These are phyloP conservation scores for Nasua narica DNA, from an alignment of 2,797 vertebrate genomes.

Conservation along the genomic window DNA sequence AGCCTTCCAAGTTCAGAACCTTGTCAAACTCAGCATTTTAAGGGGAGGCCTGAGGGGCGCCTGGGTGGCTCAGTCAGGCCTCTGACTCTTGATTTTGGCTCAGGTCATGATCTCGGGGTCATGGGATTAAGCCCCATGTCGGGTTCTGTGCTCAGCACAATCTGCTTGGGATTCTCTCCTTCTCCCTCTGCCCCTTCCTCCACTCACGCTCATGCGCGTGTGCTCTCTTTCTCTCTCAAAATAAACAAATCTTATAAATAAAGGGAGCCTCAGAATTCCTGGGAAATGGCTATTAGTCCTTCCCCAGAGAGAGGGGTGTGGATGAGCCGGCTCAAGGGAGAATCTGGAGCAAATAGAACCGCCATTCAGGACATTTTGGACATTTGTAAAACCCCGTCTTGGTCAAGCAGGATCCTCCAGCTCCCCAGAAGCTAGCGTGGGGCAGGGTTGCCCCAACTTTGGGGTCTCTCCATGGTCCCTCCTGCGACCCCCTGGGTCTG, in stretches of 20 bases:
- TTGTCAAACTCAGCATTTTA: background rate
- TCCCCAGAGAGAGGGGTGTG: accelerated
- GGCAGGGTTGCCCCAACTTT: background rate
- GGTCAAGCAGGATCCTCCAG: background rate
- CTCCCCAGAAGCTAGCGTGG: accelerated
- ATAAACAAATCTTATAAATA: background rate
- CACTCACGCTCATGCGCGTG: background rate
- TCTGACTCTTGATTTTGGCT: background rate
- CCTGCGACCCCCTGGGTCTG: background rate
- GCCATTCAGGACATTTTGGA: accelerated
- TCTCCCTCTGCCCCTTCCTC: background rate
- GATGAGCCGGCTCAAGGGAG: background rate
- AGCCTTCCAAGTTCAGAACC: background rate
- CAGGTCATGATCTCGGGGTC: background rate
- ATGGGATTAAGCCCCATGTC: background rate
- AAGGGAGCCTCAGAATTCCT: background rate
- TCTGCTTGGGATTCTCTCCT: background rate
- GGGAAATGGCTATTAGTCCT: background rate
- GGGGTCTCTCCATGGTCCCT: background rate
- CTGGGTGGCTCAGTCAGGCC: background rate
- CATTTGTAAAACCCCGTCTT: accelerated
- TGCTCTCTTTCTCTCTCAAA: background rate
- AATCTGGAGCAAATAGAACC: accelerated
- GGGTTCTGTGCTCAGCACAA: background rate
- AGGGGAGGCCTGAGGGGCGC: background rate